Evolutionary conservation across 2,797 vertebrate genomes (phyloP).

Genomic region (Eulemur mongoz): DNA sequence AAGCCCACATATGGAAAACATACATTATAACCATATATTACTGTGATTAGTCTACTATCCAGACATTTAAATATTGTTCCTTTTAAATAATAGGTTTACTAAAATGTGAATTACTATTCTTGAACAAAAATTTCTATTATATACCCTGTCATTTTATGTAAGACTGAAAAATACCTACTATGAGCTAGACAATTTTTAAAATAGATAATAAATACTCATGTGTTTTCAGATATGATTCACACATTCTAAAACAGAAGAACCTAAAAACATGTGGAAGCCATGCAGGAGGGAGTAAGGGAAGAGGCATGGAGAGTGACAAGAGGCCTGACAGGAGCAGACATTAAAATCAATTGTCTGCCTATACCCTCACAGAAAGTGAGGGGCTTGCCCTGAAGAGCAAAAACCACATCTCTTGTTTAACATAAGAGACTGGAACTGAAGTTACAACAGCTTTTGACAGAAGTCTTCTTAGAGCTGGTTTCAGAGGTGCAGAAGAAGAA

Average conservation of each 20-base stretch:
- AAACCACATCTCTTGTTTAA: neutral
- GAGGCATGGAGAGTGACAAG: neutral
- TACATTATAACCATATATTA: neutral
- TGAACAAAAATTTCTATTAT: neutral
- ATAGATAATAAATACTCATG: neutral
- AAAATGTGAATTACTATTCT: neutral
- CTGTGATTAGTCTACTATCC: neutral
- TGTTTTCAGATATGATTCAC: neutral
- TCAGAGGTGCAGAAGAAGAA: neutral
- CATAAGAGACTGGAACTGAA: neutral
- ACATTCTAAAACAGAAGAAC: neutral
- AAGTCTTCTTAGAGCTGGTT: neutral
- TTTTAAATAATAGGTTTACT: neutral
- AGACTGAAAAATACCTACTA: neutral
- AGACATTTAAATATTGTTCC: neutral
- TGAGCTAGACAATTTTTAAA: neutral
- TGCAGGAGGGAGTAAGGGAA: neutral
- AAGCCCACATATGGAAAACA: neutral
- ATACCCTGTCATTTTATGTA: neutral
- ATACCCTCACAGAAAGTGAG: neutral
- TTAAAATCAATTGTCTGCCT: neutral
- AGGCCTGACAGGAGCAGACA: neutral
- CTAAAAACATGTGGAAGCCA: neutral
- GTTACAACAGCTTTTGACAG: neutral
- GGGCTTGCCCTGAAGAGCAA: accelerated